These are phyloP conservation scores for Didymodactylos carnosus DNA, from an alignment of 2,888 invertebrate species.

Conservation along the genomic window DNA sequence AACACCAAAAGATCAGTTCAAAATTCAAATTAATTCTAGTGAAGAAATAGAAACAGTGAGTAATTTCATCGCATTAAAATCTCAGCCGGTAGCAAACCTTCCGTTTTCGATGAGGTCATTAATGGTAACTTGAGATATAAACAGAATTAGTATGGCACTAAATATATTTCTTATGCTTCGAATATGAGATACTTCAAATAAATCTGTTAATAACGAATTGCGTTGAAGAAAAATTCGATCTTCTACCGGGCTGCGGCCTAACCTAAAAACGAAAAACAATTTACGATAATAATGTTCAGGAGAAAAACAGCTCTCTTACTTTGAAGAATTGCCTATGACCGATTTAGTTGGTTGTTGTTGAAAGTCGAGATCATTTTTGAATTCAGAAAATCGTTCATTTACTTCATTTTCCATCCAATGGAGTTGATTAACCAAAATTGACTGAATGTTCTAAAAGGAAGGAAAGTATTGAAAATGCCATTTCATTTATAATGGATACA, in stretches of 20 bases:
- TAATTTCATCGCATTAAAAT: neutral
- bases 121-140: slow-evolving; percentile 1
- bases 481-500: too few species aligned
- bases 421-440: neutral
- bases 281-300: neutral
- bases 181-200: slow-evolving; percentile 14
- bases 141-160: slow-evolving; percentile 1
- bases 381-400: neutral
- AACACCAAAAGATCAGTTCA: slow-evolving; percentile 1
- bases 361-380: neutral
- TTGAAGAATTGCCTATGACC: neutral
- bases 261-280: neutral
- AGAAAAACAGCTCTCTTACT: neutral
- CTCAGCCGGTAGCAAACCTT: neutral
- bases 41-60: neutral
- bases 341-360: neutral
- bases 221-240: neutral
- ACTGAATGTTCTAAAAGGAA: neutral
- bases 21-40: slow-evolving; percentile 7
- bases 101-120: slow-evolving; percentile 1
- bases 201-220: slow-evolving; percentile 8
- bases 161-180: slow-evolving; percentile 6
- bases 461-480: too few species aligned
- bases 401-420: neutral
- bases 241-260: neutral